Evolutionary conservation across 2,888 invertebrate genomes (phyloP).

Genomic region (Napeogenes sylphis): DNA sequence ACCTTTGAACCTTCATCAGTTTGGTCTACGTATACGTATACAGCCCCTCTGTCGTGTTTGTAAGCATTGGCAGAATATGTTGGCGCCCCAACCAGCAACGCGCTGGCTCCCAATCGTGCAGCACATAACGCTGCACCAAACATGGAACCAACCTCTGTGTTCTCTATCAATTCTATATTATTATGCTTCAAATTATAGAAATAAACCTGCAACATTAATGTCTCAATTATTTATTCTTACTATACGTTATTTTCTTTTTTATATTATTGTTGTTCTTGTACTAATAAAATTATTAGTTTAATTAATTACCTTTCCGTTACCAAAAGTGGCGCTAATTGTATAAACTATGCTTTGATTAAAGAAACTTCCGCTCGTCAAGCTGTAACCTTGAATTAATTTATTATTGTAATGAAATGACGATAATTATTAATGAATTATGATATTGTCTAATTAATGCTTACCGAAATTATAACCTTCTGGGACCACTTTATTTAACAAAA

Average conservation of each 20-base stretch:
- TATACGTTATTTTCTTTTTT: too few species aligned
- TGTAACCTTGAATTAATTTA: constrained; percentile 45
- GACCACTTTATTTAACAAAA: constrained; percentile 12
- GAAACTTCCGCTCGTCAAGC: constrained; percentile 46
- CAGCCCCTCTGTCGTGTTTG: constrained; percentile 71
- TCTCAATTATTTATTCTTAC: neutral
- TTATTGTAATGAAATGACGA: too few species aligned
- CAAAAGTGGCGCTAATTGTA: constrained; percentile 51
- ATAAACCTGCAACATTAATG: constrained; percentile 31
- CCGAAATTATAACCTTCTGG: constrained; percentile 38
- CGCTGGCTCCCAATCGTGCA: constrained; percentile 61
- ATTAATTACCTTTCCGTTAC: constrained; percentile 45
- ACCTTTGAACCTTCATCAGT: constrained; percentile 24
- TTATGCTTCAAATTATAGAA: constrained; percentile 26
- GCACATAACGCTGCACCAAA: constrained; percentile 77
- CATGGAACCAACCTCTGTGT: constrained; percentile 69
- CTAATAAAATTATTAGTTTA: neutral
- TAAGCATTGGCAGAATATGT: constrained; percentile 39
- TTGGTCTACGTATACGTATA: constrained; percentile 64
- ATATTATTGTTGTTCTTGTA: neutral
- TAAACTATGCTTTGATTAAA: constrained; percentile 20
- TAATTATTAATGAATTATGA: too few species aligned
- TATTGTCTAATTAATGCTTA: constrained; percentile 20
- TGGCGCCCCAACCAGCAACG: constrained; percentile 81
- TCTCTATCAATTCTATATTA: constrained; percentile 10